Percentiles rank a stretch among this genome's conserved stretches.
Conservation (phyloP, 2,113 vertebrate genomes). For the Bungarus multicinctus region DNA sequence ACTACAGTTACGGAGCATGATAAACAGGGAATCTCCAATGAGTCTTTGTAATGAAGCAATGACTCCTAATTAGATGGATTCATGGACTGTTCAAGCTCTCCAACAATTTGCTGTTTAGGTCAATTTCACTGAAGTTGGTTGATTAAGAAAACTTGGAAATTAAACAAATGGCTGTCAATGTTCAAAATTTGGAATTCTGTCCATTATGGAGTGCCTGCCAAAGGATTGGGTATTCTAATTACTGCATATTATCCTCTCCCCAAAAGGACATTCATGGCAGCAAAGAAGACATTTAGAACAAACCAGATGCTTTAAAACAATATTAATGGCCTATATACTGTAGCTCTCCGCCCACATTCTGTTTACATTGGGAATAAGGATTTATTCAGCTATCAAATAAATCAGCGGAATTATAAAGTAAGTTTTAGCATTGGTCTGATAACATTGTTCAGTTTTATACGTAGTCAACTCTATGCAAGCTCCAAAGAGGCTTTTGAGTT, state of each 20-base stretch:
- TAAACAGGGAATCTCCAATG: background rate
- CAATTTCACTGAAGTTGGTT: background rate
- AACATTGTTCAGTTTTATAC: background rate
- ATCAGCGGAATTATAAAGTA: background rate
- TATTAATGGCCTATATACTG: slow-evolving; percentile 33
- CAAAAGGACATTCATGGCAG: slow-evolving; percentile 38
- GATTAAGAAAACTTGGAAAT: background rate
- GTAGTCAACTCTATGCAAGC: slow-evolving; percentile 16
- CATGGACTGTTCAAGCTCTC: background rate
- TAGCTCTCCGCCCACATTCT: background rate
- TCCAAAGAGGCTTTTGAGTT: background rate
- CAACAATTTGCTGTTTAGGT: background rate
- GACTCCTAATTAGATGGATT: background rate
- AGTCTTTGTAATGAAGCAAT: background rate
- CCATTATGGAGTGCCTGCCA: slow-evolving; percentile 21
- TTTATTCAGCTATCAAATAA: slow-evolving; percentile 13
- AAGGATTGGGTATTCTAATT: slow-evolving; percentile 23
- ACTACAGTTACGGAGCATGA: background rate
- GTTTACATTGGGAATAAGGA: slow-evolving; percentile 16
- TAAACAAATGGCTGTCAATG: slow-evolving; percentile 9
- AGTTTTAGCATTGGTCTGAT: background rate
- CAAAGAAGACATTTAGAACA: slow-evolving; percentile 27
- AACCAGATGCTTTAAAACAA: slow-evolving; percentile 33
- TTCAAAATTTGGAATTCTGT: slow-evolving; percentile 19
- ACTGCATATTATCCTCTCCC: slow-evolving; percentile 25